Conservation (phyloP, 2,797 vertebrate species). For the Phalloptychus januarius region DNA sequence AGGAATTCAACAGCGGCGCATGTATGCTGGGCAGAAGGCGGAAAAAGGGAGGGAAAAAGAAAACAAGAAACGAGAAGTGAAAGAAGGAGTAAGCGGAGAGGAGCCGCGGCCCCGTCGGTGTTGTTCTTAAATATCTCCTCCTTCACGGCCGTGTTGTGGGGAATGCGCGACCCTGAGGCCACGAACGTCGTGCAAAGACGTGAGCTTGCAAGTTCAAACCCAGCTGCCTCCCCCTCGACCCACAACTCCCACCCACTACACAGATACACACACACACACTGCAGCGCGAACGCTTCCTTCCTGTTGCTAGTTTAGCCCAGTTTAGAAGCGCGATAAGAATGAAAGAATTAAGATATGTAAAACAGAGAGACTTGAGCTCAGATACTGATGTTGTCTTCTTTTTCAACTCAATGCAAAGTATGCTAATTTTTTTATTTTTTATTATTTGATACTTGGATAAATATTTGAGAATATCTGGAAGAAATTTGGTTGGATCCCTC, state of each 20-base stretch:
- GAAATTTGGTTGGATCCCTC: not conserved
- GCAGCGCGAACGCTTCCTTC: constrained; percentile 73
- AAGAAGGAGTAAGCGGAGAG: constrained; percentile 19
- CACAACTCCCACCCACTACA: constrained; percentile 31
- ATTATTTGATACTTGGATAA: not conserved
- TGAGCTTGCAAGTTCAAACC: constrained; percentile 51
- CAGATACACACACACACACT: constrained; percentile 15
- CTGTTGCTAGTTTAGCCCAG: constrained; percentile 74
- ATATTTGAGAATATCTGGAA: not conserved
- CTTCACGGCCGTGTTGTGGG: constrained; percentile 33
- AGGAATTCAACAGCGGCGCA: not conserved
- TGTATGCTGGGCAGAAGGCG: constrained; percentile 12
- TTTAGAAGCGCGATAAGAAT: constrained; percentile 66
- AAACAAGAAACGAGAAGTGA: constrained; percentile 23
- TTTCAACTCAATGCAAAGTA: not conserved
- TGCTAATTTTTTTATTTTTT: constrained; percentile 1
- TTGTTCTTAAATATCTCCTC: constrained; percentile 32
- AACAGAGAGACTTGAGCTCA: constrained; percentile 31
- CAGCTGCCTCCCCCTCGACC: constrained; percentile 33
- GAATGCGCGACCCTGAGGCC: constrained; percentile 56
- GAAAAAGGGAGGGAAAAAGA: constrained; percentile 30
- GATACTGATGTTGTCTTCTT: constrained; percentile 11
- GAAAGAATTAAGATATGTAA: constrained; percentile 43
- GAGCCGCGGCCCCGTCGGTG: constrained; percentile 17
- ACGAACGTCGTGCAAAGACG: constrained; percentile 51